These are phyloP conservation scores for Climacteris rufus DNA, from an alignment of 2,113 vertebrate species.

Conservation along the genomic window DNA sequence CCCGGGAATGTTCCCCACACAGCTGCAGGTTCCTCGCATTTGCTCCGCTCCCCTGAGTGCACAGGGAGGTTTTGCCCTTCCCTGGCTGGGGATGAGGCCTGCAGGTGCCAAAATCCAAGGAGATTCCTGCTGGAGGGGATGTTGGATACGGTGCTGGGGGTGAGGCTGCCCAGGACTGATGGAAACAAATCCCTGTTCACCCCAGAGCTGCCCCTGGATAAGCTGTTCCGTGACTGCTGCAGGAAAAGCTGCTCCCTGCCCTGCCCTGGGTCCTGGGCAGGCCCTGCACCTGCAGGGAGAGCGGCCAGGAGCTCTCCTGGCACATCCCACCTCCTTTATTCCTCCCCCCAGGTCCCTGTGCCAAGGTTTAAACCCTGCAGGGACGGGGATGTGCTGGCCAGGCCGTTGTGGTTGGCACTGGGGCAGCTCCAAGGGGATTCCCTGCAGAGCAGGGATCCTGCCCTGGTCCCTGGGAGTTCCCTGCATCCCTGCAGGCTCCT, in stretches of 20 bases:
- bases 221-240: too few species aligned
- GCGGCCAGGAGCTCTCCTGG: neutral
- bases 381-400: neutral
- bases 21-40: neutral
- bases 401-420: neutral
- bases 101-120: too few species aligned
- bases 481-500: too few species aligned
- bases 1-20: neutral
- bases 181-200: neutral
- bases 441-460: neutral
- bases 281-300: neutral
- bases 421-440: neutral
- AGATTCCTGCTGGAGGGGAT: neutral
- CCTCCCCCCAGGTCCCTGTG: neutral
- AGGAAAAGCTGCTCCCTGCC: neutral
- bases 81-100: neutral
- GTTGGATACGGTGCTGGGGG: neutral
- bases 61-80: neutral
- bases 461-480: too few species aligned
- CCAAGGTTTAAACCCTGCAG: neutral
- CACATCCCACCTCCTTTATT: neutral
- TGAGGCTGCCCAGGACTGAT: neutral
- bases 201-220: too few species aligned
- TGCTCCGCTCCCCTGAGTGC: neutral
- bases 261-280: neutral